Percentiles rank a stretch among this genome's conserved stretches.
phyloP scores from a whole-genome alignment of 2,797 vertebrate genomes.

The Oreonectes daqikongensis region DNA sequence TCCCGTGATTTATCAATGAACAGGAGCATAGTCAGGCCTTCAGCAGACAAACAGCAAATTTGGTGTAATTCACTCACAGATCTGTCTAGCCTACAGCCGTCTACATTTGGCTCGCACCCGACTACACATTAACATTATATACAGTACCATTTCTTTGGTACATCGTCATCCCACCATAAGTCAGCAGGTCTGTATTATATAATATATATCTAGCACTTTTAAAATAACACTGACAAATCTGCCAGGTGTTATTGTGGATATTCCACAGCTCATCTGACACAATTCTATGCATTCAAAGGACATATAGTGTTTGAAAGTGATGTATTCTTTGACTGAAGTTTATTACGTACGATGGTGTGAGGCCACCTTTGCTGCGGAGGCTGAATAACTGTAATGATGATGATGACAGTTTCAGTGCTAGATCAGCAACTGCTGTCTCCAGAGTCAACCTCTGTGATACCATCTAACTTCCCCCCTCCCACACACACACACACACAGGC shows the following conservation, averaged over 20 bases:
- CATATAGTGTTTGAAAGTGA: constrained; percentile 22
- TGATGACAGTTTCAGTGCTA: constrained; percentile 46
- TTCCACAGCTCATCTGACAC: constrained; percentile 1
- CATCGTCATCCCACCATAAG: constrained; percentile 2
- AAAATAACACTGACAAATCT: constrained; percentile 7
- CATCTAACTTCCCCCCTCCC: not conserved
- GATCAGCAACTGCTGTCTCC: constrained; percentile 45
- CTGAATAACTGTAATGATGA: constrained; percentile 27
- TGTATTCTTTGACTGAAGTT: constrained; percentile 25
- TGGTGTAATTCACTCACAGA: constrained; percentile 27
- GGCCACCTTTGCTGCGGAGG: constrained; percentile 22
- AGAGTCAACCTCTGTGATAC: constrained; percentile 32
- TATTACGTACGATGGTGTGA: constrained; percentile 34
- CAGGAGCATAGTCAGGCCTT: constrained; percentile 27
- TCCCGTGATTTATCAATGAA: constrained; percentile 34
- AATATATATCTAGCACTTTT: not conserved
- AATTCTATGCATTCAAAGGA: constrained; percentile 20
- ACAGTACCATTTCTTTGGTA: not conserved
- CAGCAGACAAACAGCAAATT: constrained; percentile 38
- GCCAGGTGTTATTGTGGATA: constrained; percentile 11
- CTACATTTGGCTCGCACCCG: constrained; percentile 4
- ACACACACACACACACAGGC: constrained; percentile 32
- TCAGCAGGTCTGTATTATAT: constrained; percentile 12
- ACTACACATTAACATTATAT: constrained; percentile 8
- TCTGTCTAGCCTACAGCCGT: constrained; percentile 11